phyloP scores from a whole-genome alignment of 1,140 invertebrate species.

The Drosophila murphyi region DNA sequence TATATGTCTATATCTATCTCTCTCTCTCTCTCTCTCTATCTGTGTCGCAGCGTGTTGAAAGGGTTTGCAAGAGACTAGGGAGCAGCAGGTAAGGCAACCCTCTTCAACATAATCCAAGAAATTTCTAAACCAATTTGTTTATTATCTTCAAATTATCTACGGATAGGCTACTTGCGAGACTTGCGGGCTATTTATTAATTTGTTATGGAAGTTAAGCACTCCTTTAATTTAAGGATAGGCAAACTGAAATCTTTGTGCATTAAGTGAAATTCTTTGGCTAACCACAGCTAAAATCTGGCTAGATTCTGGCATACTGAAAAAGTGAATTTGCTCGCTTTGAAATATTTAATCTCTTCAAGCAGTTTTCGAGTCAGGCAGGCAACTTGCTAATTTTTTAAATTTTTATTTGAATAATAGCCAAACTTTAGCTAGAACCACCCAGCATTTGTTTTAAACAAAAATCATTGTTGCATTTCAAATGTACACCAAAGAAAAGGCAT shows the following conservation, averaged over 20 bases:
- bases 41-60: slow-evolving; percentile 13
- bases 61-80: slow-evolving; percentile 13
- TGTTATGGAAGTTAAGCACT: no score
- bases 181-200: background rate
- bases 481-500: slow-evolving; percentile 1
- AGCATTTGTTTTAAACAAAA: background rate
- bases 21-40: background rate
- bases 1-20: background rate
- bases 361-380: no score
- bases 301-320: no score
- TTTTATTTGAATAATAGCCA: no score
- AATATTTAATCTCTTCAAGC: no score
- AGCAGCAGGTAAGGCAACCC: slow-evolving; percentile 31
- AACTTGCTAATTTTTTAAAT: no score
- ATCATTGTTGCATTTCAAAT: background rate
- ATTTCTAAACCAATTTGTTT: slow-evolving; percentile 39
- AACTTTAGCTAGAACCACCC: background rate
- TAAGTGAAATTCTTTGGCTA: no score
- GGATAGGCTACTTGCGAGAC: slow-evolving; percentile 5
- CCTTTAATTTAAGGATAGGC: no score
- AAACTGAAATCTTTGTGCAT: no score
- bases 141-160: slow-evolving; percentile 16
- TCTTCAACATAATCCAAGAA: slow-evolving; percentile 45
- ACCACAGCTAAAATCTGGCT: no score
- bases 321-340: no score